These are phyloP conservation scores for Camponotus pennsylvanicus DNA, from an alignment of 1,140 invertebrate species.

Conservation along the genomic window DNA sequence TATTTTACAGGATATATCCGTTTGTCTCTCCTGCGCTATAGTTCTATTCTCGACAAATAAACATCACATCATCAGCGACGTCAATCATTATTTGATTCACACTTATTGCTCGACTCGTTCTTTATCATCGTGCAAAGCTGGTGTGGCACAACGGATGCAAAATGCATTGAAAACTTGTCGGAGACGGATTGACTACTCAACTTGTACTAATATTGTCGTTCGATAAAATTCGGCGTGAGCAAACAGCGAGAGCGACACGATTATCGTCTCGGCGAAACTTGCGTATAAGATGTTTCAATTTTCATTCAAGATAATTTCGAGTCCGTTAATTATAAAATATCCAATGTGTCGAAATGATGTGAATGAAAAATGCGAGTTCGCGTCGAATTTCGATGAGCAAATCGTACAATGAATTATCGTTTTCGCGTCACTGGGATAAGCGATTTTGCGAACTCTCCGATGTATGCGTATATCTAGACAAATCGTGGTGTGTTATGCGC, in stretches of 20 bases:
- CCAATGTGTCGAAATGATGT: background rate
- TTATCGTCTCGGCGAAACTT: constrained; percentile 20
- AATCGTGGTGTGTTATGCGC: constrained; percentile 11
- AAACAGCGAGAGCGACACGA: constrained; percentile 18
- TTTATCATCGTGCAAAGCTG: constrained; percentile 6
- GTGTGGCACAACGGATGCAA: constrained; percentile 1
- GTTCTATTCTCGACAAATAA: background rate
- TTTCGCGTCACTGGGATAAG: background rate
- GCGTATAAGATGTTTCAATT: constrained; percentile 35
- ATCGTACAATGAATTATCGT: background rate
- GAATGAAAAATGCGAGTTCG: constrained; percentile 22
- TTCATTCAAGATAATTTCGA: background rate
- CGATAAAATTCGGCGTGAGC: constrained; percentile 47
- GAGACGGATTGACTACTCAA: constrained; percentile 29
- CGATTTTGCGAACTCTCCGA: background rate
- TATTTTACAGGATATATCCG: background rate
- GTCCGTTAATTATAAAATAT: background rate
- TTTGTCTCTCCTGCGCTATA: background rate
- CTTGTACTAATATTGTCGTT: constrained; percentile 45
- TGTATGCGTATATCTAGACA: background rate
- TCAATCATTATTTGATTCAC: constrained; percentile 37
- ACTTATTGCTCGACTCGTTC: constrained; percentile 27
- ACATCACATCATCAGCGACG: background rate
- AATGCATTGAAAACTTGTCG: constrained; percentile 19
- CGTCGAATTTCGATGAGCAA: background rate